Evolutionary conservation across 2,113 vertebrate species (phyloP).

Genomic region (Entelurus aequoreus): DNA sequence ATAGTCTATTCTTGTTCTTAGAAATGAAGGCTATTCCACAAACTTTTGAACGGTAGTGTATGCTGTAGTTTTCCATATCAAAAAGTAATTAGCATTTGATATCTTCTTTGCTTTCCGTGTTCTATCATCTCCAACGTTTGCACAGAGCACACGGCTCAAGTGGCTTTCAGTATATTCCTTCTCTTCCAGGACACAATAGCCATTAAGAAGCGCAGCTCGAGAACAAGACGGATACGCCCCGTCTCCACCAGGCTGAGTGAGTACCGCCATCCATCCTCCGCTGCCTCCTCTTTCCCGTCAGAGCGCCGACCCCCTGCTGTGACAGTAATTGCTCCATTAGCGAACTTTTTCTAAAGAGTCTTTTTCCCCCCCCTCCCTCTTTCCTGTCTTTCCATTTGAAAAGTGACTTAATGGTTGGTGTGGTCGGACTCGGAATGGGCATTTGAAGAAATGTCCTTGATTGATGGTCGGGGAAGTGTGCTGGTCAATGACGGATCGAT

Average conservation of each 20-base stretch:
- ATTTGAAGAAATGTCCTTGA: background rate
- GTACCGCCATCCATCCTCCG: conserved; percentile 38
- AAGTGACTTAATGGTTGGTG: conserved; percentile 31
- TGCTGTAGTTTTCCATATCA: too few relatives aligned
- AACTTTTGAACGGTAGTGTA: too few relatives aligned
- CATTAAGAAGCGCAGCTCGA: conserved; percentile 80
- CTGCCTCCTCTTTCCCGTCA: conserved; percentile 11
- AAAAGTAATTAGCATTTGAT: too few relatives aligned
- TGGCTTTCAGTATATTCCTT: conserved; percentile 49
- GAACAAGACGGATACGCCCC: conserved; percentile 80
- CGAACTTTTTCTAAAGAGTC: conserved; percentile 17
- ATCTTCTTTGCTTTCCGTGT: too few relatives aligned
- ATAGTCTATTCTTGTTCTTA: too few relatives aligned
- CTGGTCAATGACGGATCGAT: background rate
- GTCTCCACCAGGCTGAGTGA: conserved; percentile 85
- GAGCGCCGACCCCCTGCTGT: conserved; percentile 19
- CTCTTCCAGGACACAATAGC: conserved; percentile 82
- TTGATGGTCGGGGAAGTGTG: background rate
- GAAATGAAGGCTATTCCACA: too few relatives aligned
- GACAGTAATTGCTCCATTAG: conserved; percentile 42
- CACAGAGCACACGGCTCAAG: too few relatives aligned
- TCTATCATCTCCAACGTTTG: too few relatives aligned
- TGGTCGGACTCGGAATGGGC: background rate
- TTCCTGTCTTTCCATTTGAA: conserved; percentile 17
- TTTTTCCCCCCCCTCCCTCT: background rate